phyloP scores from a whole-genome alignment of 2,888 invertebrate species.

The Luffia ferchaultella region DNA sequence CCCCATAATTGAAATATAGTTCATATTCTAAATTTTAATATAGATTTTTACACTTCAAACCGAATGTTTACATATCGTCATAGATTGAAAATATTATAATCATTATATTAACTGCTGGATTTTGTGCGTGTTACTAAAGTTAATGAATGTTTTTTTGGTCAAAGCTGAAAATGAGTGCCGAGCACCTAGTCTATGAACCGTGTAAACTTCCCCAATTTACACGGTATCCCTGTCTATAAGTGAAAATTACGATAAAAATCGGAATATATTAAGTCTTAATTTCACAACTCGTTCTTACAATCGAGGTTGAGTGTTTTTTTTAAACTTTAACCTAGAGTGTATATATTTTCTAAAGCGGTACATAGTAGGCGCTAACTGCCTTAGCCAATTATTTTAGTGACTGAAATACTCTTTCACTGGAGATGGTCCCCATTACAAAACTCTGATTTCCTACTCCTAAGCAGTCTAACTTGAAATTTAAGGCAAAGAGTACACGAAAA shows the following conservation, averaged over 20 bases:
- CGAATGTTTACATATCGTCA: no score
- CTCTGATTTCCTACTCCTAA: not conserved
- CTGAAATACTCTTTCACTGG: constrained; percentile 42
- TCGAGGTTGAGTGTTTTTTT: not conserved
- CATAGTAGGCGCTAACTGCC: not conserved
- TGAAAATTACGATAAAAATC: not conserved
- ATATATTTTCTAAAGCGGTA: not conserved
- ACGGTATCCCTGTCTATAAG: constrained; percentile 32
- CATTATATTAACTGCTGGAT: no score
- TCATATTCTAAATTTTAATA: constrained; percentile 25
- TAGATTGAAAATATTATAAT: no score
- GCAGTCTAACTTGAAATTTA: constrained; percentile 21
- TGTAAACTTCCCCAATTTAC: constrained; percentile 65
- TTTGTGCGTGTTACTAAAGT: constrained; percentile 50
- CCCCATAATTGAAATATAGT: constrained; percentile 57
- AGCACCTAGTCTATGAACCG: constrained; percentile 33
- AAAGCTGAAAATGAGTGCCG: constrained; percentile 42
- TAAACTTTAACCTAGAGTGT: not conserved
- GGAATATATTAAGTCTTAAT: not conserved
- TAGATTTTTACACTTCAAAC: no score
- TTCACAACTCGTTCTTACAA: constrained; percentile 43
- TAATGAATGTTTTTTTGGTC: constrained; percentile 28
- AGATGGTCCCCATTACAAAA: constrained; percentile 57
- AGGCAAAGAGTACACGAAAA: constrained; percentile 44
- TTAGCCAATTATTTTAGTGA: not conserved